Evolutionary conservation across 1,140 invertebrate genomes (phyloP).

Genomic region (Bombus waltoni): DNA sequence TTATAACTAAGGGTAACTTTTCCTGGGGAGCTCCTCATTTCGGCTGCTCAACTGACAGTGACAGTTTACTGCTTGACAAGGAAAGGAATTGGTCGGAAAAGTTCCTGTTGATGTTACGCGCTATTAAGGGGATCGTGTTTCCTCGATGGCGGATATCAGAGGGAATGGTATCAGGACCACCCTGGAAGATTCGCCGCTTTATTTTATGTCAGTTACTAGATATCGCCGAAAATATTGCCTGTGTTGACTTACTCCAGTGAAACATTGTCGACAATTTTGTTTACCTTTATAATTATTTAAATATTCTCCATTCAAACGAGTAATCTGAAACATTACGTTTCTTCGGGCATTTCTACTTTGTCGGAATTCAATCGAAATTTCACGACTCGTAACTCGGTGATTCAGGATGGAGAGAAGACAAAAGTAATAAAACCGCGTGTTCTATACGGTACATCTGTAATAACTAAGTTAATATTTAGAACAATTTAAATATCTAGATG

Average conservation of each 20-base stretch:
- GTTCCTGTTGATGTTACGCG: conserved; percentile 73
- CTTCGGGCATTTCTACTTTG: not conserved
- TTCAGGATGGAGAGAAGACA: no score
- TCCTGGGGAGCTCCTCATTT: conserved; percentile 9
- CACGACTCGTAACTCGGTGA: no score
- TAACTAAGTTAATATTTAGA: no score
- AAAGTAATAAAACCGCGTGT: no score
- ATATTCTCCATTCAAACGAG: not conserved
- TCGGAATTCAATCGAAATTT: no score
- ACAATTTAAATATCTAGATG: no score
- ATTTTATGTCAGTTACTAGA: conserved; percentile 47
- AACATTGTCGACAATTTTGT: not conserved
- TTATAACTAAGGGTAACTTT: conserved; percentile 48
- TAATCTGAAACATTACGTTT: not conserved
- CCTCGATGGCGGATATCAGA: conserved; percentile 72
- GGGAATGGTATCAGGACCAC: conserved; percentile 67
- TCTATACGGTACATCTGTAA: no score
- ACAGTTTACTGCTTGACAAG: conserved; percentile 58
- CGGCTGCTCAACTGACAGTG: conserved; percentile 43
- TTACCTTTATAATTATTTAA: not conserved
- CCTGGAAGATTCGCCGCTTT: conserved; percentile 48
- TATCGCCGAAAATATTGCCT: conserved; percentile 41
- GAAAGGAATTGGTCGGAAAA: conserved; percentile 58
- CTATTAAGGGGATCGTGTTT: conserved; percentile 78
- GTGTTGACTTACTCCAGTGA: not conserved